A percentile compares a stretch with the other conserved stretches of the same genome.
Evolutionary conservation across 1,140 invertebrate genomes (phyloP).

Genomic region (Halesus radiatus): DNA sequence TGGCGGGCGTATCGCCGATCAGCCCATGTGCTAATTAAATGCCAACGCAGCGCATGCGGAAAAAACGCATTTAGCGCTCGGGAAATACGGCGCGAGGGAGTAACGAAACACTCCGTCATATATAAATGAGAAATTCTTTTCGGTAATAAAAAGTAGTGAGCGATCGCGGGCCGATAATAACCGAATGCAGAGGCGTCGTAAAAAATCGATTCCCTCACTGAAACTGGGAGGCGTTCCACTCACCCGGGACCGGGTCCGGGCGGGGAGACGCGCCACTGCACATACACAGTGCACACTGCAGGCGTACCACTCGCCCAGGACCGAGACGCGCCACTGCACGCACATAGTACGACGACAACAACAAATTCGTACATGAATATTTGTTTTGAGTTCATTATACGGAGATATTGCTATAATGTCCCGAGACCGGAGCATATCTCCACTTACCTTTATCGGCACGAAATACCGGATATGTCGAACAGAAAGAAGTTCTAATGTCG

Average conservation of each 20-base stretch:
- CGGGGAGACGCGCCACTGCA: slow-evolving; percentile 6
- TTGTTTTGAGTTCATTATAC: too few species aligned
- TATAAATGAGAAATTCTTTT: slow-evolving; percentile 43
- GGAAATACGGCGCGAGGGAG: neutral
- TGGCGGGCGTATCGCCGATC: neutral
- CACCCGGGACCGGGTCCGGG: neutral
- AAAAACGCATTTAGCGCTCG: neutral
- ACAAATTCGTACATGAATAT: too few species aligned
- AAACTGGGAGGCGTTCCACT: slow-evolving; percentile 25
- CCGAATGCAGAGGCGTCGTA: slow-evolving; percentile 39
- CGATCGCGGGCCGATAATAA: slow-evolving; percentile 41
- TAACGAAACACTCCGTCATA: slow-evolving; percentile 38
- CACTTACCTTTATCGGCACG: too few species aligned
- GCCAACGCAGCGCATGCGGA: neutral
- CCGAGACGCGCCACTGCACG: too few species aligned
- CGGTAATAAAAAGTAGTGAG: slow-evolving; percentile 43
- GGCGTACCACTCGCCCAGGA: too few species aligned
- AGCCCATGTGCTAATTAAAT: neutral
- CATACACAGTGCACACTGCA: too few species aligned
- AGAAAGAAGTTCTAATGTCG: too few species aligned
- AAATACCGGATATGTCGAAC: too few species aligned
- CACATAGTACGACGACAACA: too few species aligned
- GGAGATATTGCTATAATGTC: too few species aligned
- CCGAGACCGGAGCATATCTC: too few species aligned
- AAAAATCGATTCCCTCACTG: slow-evolving; percentile 38